Conservation (phyloP, 2,888 invertebrate species). For the Dorcus hopei region DNA sequence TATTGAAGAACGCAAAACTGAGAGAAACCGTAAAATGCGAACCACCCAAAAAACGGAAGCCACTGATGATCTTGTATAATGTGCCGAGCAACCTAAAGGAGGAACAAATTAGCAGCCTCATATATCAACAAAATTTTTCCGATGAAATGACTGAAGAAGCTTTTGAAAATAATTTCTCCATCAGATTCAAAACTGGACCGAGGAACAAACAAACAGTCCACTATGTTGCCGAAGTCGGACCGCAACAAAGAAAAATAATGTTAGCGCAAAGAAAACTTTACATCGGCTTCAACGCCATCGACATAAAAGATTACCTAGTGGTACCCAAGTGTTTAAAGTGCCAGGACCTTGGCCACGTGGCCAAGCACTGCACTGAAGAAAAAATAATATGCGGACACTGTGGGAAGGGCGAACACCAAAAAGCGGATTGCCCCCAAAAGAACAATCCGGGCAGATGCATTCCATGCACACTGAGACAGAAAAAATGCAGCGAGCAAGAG, state of each 20-base stretch:
- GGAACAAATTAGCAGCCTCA: not conserved
- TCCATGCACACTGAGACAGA: not conserved
- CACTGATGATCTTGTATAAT: conserved; percentile 5
- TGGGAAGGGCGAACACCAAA: not conserved
- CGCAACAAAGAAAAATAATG: not conserved
- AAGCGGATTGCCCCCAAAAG: not conserved
- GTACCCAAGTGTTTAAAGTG: conserved; percentile 7
- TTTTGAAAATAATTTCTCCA: conserved; percentile 1
- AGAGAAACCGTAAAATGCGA: not conserved
- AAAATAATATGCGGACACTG: conserved; percentile 3
- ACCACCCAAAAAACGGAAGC: conserved; percentile 1
- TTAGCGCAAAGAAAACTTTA: not conserved
- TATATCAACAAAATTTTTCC: conserved; percentile 10
- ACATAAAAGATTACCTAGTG: conserved; percentile 5
- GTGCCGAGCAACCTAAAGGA: not conserved
- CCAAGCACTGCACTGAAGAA: not conserved
- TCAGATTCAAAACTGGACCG: conserved; percentile 14
- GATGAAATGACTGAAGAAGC: not conserved
- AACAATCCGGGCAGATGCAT: not conserved
- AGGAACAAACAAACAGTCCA: conserved; percentile 5
- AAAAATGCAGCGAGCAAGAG: not conserved
- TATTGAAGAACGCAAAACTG: not conserved
- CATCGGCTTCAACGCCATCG: not conserved
- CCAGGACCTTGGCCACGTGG: conserved; percentile 4
- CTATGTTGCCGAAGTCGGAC: conserved; percentile 1